Evolutionary conservation across 2,113 vertebrate species (phyloP).

Genomic region (Zeus faber): DNA sequence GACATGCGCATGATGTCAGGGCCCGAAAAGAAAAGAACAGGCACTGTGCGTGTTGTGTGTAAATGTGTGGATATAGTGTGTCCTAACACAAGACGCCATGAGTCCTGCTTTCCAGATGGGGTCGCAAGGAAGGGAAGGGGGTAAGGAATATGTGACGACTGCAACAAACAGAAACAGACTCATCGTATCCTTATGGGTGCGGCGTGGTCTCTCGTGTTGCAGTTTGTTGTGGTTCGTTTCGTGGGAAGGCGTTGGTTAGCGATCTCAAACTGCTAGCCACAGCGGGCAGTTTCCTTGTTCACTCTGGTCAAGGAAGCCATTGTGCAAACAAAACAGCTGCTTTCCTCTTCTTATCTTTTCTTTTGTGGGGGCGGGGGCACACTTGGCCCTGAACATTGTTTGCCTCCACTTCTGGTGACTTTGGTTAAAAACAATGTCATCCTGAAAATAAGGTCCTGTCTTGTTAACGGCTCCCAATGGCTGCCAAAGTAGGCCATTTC

Average conservation of each 20-base stretch:
- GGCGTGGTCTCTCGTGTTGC: too few relatives aligned
- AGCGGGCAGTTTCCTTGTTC: constrained; percentile 44
- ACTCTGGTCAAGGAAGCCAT: constrained; percentile 25
- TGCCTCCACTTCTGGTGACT: not conserved
- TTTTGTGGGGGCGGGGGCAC: too few relatives aligned
- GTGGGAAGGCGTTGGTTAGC: too few relatives aligned
- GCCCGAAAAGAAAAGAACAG: not conserved
- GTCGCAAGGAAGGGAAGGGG: constrained; percentile 18
- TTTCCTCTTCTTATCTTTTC: constrained; percentile 4
- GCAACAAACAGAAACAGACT: constrained; percentile 4
- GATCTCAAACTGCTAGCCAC: not conserved
- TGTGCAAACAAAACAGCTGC: constrained; percentile 18
- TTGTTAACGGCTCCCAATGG: constrained; percentile 5
- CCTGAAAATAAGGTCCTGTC: too few relatives aligned
- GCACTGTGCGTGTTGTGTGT: constrained; percentile 19
- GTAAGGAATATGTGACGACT: constrained; percentile 25
- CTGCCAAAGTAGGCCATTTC: not conserved
- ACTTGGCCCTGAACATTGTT: constrained; percentile 35
- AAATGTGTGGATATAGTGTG: constrained; percentile 59
- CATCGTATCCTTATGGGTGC: not conserved
- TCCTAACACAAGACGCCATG: not conserved
- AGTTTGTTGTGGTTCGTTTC: too few relatives aligned
- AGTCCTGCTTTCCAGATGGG: constrained; percentile 82
- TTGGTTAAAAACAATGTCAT: constrained; percentile 22
- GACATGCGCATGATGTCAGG: constrained; percentile 57